Percentiles rank a stretch among this genome's conserved stretches.
Evolutionary conservation across 2,113 vertebrate genomes (phyloP).

Genomic region (Corydoras maculifer): DNA sequence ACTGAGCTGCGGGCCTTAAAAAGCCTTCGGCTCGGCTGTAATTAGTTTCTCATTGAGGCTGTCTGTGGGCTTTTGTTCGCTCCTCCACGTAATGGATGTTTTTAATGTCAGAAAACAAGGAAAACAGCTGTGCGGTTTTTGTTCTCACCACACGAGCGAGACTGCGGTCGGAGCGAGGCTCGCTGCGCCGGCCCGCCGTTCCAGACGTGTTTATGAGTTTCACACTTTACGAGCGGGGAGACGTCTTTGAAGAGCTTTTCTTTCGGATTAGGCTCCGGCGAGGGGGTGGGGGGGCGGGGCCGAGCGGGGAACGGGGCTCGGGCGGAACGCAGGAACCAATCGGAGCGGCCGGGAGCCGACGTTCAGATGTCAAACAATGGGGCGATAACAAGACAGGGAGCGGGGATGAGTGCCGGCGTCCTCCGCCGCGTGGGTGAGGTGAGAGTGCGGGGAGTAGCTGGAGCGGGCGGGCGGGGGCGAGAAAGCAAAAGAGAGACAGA

Average conservation of each 20-base stretch:
- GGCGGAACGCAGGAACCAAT: too few relatives aligned
- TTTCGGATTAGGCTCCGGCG: constrained; percentile 25
- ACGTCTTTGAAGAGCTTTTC: constrained; percentile 21
- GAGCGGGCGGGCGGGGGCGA: constrained; percentile 8
- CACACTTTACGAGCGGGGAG: constrained; percentile 26
- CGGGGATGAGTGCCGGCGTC: background rate
- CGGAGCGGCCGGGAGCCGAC: too few relatives aligned
- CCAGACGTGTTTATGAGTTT: constrained; percentile 38
- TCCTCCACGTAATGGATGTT: constrained; percentile 30
- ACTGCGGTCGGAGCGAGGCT: constrained; percentile 13
- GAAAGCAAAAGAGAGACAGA: background rate
- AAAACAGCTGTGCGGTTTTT: constrained; percentile 30
- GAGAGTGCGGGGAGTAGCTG: constrained; percentile 21
- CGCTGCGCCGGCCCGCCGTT: constrained; percentile 20
- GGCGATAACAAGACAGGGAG: constrained; percentile 30
- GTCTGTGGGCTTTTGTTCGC: constrained; percentile 23
- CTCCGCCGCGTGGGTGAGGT: background rate
- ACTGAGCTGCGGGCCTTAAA: constrained; percentile 12
- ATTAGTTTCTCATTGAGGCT: constrained; percentile 26
- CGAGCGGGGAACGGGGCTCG: constrained; percentile 16
- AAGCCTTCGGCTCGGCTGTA: constrained; percentile 23
- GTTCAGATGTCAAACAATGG: constrained; percentile 28
- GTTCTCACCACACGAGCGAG: background rate
- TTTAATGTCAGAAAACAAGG: constrained; percentile 39
- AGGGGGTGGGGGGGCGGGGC: background rate